Evolutionary conservation across 1,140 invertebrate species (phyloP).

Genomic region (Alviniconcha marisindica): DNA sequence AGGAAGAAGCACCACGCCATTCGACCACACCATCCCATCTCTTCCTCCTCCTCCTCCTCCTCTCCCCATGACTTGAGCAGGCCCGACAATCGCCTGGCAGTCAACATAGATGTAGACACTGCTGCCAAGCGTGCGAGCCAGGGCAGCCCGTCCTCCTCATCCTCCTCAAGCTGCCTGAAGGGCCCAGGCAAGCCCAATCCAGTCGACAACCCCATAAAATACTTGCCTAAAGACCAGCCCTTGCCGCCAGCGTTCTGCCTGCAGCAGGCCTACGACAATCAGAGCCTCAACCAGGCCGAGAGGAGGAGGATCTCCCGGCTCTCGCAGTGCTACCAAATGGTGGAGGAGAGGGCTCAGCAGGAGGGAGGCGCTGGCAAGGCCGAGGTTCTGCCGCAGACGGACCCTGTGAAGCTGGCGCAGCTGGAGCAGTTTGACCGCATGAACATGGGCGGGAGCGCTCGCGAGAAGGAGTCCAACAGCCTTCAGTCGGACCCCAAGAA

Average conservation of each 20-base stretch:
- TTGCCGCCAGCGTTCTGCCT: conserved; percentile 44
- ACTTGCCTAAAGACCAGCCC: conserved; percentile 36
- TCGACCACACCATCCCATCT: too few species aligned
- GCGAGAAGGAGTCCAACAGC: neutral
- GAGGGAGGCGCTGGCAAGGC: conserved; percentile 11
- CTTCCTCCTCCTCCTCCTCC: too few species aligned
- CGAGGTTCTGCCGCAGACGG: conserved; percentile 26
- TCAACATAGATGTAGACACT: neutral
- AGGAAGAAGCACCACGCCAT: neutral
- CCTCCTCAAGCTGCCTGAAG: neutral
- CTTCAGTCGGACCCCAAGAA: conserved; percentile 37
- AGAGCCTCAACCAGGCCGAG: neutral
- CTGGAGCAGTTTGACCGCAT: conserved; percentile 41
- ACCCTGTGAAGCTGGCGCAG: conserved; percentile 44
- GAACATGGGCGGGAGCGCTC: neutral
- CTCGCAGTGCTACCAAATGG: neutral
- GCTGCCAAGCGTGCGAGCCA: neutral
- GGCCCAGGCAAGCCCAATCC: neutral
- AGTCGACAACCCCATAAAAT: conserved; percentile 12
- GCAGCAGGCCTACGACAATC: conserved; percentile 46
- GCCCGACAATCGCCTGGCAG: conserved; percentile 1
- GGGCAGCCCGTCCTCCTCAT: neutral
- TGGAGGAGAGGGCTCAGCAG: neutral
- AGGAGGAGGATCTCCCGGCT: conserved; percentile 25
- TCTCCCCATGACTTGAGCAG: too few species aligned